Percentiles rank a stretch among this genome's conserved stretches.
phyloP scores from a whole-genome alignment of 2,888 invertebrate species.

The Apamea monoglypha region DNA sequence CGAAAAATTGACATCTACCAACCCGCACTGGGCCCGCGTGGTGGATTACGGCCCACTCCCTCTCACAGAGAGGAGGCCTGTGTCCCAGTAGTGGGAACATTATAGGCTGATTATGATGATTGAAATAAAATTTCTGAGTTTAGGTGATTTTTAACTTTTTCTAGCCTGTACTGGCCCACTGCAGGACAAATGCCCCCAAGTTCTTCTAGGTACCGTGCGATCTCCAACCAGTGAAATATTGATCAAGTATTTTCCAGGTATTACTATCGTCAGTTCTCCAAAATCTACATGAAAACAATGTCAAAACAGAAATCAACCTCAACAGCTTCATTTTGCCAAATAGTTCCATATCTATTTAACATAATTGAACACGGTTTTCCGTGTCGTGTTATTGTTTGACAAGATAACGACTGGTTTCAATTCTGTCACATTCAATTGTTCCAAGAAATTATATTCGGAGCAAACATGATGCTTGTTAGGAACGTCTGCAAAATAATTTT shows the following conservation, averaged over 20 bases:
- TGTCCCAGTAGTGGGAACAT: too few relatives aligned
- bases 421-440: conserved; percentile 65
- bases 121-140: too few relatives aligned
- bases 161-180: background rate
- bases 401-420: conserved; percentile 53
- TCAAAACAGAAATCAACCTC: background rate
- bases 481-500: conserved; percentile 49
- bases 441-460: conserved; percentile 53
- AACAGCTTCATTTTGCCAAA: conserved; percentile 25
- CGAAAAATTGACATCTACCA: too few relatives aligned
- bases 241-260: background rate
- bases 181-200: background rate
- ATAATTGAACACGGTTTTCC: conserved; percentile 55
- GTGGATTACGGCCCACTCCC: too few relatives aligned
- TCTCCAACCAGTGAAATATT: background rate
- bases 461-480: conserved; percentile 33
- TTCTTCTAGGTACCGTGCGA: rapidly evolving
- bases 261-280: background rate
- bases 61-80: too few relatives aligned
- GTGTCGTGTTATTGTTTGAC: conserved; percentile 56
- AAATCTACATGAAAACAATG: background rate
- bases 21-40: too few relatives aligned
- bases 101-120: too few relatives aligned
- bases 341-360: conserved; percentile 45
- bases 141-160: background rate